Conservation (phyloP, 1,140 invertebrate genomes). For the Ganaspis sp. region DNA sequence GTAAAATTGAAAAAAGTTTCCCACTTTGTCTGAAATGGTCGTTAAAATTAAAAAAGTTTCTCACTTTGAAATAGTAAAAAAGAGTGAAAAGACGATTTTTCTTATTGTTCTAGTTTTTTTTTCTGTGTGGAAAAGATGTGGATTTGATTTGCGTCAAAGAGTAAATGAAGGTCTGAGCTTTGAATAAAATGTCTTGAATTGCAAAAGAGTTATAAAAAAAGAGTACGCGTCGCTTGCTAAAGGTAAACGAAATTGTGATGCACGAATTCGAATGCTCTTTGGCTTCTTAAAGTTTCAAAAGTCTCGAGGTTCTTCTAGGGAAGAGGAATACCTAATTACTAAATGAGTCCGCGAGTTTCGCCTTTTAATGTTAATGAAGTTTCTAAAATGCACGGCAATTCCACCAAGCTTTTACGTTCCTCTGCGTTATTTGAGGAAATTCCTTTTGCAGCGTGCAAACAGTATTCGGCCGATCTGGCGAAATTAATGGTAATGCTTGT, state of each 20-base stretch:
- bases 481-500: slow-evolving; percentile 27
- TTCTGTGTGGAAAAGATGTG: no score
- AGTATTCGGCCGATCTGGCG: slow-evolving; percentile 24
- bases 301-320: background rate
- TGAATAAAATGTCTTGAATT: background rate
- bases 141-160: background rate
- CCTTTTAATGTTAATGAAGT: slow-evolving; percentile 46
- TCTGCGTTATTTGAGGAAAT: slow-evolving; percentile 15
- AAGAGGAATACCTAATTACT: slow-evolving; percentile 45
- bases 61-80: no score
- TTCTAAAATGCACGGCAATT: slow-evolving; percentile 43
- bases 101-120: no score
- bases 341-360: slow-evolving; percentile 40
- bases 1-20: no score
- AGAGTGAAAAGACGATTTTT: no score
- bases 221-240: background rate
- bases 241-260: slow-evolving; percentile 20
- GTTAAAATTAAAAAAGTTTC: no score
- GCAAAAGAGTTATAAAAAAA: slow-evolving; percentile 21
- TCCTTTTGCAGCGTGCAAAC: slow-evolving; percentile 26
- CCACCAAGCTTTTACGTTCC: slow-evolving; percentile 15
- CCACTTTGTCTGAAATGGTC: no score
- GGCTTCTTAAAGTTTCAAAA: slow-evolving; percentile 28
- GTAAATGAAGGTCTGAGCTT: background rate
- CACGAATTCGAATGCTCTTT: slow-evolving; percentile 26